Percentiles rank a stretch among this genome's conserved stretches.
These are phyloP conservation scores for Archivesica marissinica DNA, from an alignment of 1,140 invertebrate genomes.

Conservation along the genomic window DNA sequence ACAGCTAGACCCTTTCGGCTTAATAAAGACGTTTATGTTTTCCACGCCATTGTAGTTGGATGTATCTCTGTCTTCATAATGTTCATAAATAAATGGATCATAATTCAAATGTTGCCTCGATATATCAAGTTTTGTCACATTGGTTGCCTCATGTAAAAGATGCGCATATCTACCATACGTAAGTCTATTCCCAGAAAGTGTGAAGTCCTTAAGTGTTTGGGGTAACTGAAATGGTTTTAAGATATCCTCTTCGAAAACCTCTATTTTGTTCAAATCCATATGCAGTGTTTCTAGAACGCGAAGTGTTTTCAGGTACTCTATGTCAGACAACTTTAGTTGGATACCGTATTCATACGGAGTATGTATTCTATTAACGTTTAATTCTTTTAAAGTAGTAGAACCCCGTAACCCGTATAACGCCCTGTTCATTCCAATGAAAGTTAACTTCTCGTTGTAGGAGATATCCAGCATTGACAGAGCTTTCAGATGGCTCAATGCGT, in stretches of 20 bases:
- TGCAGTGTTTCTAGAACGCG: neutral
- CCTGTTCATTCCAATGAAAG: neutral
- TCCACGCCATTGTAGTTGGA: too few species aligned
- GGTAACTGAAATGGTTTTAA: neutral
- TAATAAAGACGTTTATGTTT: too few species aligned
- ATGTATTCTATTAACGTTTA: conserved; percentile 18
- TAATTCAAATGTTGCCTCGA: conserved; percentile 14
- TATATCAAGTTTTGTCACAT: neutral
- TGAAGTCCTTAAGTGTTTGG: neutral
- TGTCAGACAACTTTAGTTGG: neutral
- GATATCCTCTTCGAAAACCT: conserved; percentile 4
- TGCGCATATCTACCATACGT: neutral
- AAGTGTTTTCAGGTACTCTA: neutral
- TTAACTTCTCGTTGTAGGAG: neutral
- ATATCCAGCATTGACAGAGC: neutral
- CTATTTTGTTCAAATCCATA: conserved; percentile 27
- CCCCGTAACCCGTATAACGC: neutral
- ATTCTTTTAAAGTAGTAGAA: neutral
- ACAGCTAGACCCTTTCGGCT: too few species aligned
- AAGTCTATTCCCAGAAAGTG: conserved; percentile 9
- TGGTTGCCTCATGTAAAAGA: neutral
- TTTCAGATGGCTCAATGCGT: neutral
- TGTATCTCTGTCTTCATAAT: too few species aligned
- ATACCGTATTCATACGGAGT: neutral
- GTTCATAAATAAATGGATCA: neutral